A percentile compares a stretch with the other conserved stretches of the same genome.
Evolutionary conservation across 2,797 vertebrate genomes (phyloP).

Genomic region (Chelmon rostratus): DNA sequence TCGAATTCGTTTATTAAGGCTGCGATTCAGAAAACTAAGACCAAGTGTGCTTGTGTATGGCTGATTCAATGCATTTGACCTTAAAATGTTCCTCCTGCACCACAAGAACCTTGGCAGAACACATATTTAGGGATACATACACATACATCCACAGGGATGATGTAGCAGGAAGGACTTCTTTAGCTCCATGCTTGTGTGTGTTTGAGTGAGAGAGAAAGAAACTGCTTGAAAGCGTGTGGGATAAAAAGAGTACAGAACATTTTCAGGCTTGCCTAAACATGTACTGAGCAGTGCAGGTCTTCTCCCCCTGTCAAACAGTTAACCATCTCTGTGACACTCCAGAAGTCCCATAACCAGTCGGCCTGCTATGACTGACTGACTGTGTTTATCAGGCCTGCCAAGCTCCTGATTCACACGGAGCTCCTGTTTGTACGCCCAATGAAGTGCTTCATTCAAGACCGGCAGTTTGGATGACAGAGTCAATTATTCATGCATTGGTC

Average conservation of each 20-base stretch:
- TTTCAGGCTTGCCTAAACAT: slow-evolving; percentile 74
- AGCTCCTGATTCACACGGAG: slow-evolving; percentile 53
- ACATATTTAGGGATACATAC: no score
- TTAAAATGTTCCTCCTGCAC: slow-evolving; percentile 9
- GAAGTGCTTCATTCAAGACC: slow-evolving; percentile 52
- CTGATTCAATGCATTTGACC: slow-evolving; percentile 17
- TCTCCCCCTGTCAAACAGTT: slow-evolving; percentile 56
- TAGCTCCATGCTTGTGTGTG: neutral
- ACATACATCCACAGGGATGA: no score
- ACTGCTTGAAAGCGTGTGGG: slow-evolving; percentile 35
- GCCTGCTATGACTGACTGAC: slow-evolving; percentile 53
- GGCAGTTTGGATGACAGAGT: slow-evolving; percentile 42
- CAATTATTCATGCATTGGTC: slow-evolving; percentile 13
- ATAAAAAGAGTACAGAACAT: slow-evolving; percentile 13
- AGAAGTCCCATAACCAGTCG: slow-evolving; percentile 58
- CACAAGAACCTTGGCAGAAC: neutral
- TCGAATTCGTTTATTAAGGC: slow-evolving; percentile 20
- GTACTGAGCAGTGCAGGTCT: slow-evolving; percentile 36
- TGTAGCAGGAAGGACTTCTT: neutral
- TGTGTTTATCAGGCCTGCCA: slow-evolving; percentile 37
- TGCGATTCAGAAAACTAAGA: slow-evolving; percentile 37
- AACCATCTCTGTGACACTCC: slow-evolving; percentile 60
- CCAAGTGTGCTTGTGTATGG: neutral
- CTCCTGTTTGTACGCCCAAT: slow-evolving; percentile 35
- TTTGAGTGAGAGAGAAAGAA: slow-evolving; percentile 28